phyloP scores from a whole-genome alignment of 2,888 invertebrate species.

The Eledona agricola region DNA sequence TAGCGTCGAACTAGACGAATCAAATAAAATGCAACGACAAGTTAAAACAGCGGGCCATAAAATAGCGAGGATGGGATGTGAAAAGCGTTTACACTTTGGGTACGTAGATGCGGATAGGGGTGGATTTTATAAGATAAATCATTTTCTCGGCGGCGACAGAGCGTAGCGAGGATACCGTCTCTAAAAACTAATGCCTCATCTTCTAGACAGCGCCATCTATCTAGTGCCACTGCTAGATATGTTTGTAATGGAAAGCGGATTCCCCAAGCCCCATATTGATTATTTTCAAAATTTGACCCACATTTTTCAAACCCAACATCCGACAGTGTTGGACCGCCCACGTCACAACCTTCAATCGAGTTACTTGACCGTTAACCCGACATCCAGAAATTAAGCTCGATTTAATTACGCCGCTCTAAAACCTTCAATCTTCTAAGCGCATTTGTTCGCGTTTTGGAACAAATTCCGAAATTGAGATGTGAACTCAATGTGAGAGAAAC shows the following conservation, averaged over 20 bases:
- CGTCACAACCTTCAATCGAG: slow-evolving; percentile 34
- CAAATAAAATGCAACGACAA: too few relatives aligned
- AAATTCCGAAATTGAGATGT: too few relatives aligned
- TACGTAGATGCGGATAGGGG: slow-evolving; percentile 19
- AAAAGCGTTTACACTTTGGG: slow-evolving; percentile 33
- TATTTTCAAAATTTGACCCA: slow-evolving; percentile 28
- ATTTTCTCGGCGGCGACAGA: slow-evolving; percentile 39
- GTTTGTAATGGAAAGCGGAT: slow-evolving; percentile 30
- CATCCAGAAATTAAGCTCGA: slow-evolving; percentile 10
- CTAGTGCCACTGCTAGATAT: slow-evolving; percentile 28
- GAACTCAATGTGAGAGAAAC: too few relatives aligned
- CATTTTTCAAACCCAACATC: slow-evolving; percentile 20
- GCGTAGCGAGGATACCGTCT: slow-evolving; percentile 38
- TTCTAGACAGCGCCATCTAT: too few relatives aligned
- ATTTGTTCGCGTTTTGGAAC: too few relatives aligned
- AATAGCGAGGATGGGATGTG: too few relatives aligned
- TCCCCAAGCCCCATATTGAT: slow-evolving; percentile 32
- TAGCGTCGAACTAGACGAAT: not conserved
- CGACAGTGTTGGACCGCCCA: slow-evolving; percentile 37
- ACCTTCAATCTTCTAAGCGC: too few relatives aligned
- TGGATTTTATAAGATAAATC: slow-evolving; percentile 42
- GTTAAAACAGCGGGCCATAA: too few relatives aligned
- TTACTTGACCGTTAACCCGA: slow-evolving; percentile 30
- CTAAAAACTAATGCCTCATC: too few relatives aligned
- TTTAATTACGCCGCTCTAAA: too few relatives aligned